phyloP scores from a whole-genome alignment of 1,140 invertebrate species.

The Eupeodes corollae region DNA sequence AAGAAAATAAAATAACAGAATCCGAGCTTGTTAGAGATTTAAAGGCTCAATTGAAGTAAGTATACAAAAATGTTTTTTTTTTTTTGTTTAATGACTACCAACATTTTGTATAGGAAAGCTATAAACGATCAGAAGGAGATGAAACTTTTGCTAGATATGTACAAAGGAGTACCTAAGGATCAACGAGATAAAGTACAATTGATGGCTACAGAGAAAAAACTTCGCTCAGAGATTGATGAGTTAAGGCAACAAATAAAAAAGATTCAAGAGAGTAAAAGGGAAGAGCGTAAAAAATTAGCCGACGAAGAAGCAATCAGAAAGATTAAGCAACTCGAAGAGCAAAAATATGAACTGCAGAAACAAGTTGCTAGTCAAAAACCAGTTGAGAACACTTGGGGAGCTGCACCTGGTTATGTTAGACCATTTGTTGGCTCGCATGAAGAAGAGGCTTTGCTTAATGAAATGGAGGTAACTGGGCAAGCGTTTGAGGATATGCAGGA shows the following conservation, averaged over 20 bases:
- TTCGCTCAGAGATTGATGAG: constrained; percentile 80
- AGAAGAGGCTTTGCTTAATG: constrained; percentile 92
- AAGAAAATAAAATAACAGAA: constrained; percentile 49
- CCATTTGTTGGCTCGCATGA: constrained; percentile 64
- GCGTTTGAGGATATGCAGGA: constrained; percentile 99
- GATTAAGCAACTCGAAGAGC: constrained; percentile 90
- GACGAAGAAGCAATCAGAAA: constrained; percentile 91
- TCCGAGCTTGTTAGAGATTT: constrained; percentile 68
- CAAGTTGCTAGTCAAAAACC: constrained; percentile 78
- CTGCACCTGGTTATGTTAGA: constrained; percentile 30
- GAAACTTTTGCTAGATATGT: constrained; percentile 92
- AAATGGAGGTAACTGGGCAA: constrained; percentile 98
- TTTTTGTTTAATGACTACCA: constrained; percentile 5
- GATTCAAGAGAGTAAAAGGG: constrained; percentile 80
- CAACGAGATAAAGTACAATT: constrained; percentile 91
- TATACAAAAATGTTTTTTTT: constrained; percentile 10
- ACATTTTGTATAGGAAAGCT: constrained; percentile 62
- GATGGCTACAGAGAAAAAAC: constrained; percentile 90
- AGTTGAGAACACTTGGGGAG: constrained; percentile 46
- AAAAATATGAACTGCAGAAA: constrained; percentile 70
- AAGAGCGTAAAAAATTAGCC: constrained; percentile 82
- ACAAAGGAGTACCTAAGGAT: constrained; percentile 92
- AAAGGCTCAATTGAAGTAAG: constrained; percentile 83
- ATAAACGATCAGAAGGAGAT: constrained; percentile 85
- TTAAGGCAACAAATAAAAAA: constrained; percentile 73